Base-by-base conservation (phyloP, 2,888 invertebrate genomes). In the Stomorhina lunata region DNA sequence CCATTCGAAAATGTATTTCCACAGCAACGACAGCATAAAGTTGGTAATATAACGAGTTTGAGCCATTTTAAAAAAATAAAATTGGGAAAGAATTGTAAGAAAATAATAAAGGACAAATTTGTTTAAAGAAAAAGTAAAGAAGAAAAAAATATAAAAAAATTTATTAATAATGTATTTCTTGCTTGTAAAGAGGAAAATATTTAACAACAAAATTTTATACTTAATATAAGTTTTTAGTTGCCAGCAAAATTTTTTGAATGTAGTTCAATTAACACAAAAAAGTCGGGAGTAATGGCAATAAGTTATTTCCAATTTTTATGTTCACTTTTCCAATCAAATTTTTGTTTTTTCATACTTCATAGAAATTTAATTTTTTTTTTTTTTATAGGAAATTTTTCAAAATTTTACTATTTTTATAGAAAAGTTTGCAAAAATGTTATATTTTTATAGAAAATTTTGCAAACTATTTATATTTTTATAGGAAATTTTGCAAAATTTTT, bases 21-120 rank as follows among this genome's bases (percentile, higher is more conserved):
- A 43, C 40, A 61, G 40, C 40, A n/a, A n/a, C n/a, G n/a, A n/a
- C n/a, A 61, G 61, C 69, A 43, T 9, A 29, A n/a, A 55, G 22
- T 5, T 15, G 7, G n/a, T 2, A 29, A 29, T 55, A 55, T 55
- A n/a, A 29, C 7, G 7, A 32, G 29, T 32, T 29, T 4, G 4
- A 48, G 20, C 37, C 37, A 59, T 20, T 40, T 10, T 66, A 43
- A 34, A 55, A 57, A 2, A 25, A 73, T 32, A 53, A 29, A 22
- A 27, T 37, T 27, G 15, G 22, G 4, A 22, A 63, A 37, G 10
- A 7, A 34, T 37, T 5, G n/a, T 12, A 7, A 50, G 7, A 50
- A 43, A 15, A 53, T 4, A 48, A 17, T 22, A 0, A 6, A 15
- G 43, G 15, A 63, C n/a, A 53, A 22, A 29, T 15, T 22, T 29